Evolutionary conservation across 2,797 vertebrate genomes (phyloP), one percentile per base, ranked within the genome.

Genomic region (Valencia hispanica): DNA sequence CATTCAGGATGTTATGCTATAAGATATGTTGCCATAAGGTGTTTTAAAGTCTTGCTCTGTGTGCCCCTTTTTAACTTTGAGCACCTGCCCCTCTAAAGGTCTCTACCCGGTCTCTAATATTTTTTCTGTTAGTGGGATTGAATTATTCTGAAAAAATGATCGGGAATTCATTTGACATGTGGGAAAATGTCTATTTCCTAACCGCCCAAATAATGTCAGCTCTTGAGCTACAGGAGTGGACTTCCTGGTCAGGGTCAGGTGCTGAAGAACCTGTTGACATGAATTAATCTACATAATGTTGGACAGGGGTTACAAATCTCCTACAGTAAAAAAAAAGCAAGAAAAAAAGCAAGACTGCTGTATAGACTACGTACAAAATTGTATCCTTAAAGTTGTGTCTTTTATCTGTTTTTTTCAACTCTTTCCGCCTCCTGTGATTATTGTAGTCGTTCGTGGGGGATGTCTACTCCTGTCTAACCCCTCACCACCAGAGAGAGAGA

Each of bases 391-490:
- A 36, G 36, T 5, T 36, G 18, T 63, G n/a, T 63, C 36, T 36
- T 63, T 36, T 36, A 36, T 34, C 32, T 20, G 32, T 20, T 10
- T 32, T 59, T 15, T 30, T 1, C 22, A 53, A 2, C 15, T 18
- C 30, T 59, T 59, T 18, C 30, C 15, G 30, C n/a, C 12, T 5
- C 14, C 30, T 59, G 57, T 59, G 57, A 32, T 59, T 32, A 22
- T 20, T 65, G 5, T 41, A 22, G 22, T 65, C 20, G 63, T 36
- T 41, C 36, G 57, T 61, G 11, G 63, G 36, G 36, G 22, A 66
- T 66, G 22, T 66, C 73, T 79, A 73, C 73, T 73, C 74, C 70
- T 34, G 27, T 27, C 25, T n/a, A 17, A 70, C 73, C 77, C 80
- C 70, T 41, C 32, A 39, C 18, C 34, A 55, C 39, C 75, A 77